Evolutionary conservation across 2,888 invertebrate species (phyloP), one percentile per base, ranked within the genome.

Genomic region (Rotaria magnacalcarata): DNA sequence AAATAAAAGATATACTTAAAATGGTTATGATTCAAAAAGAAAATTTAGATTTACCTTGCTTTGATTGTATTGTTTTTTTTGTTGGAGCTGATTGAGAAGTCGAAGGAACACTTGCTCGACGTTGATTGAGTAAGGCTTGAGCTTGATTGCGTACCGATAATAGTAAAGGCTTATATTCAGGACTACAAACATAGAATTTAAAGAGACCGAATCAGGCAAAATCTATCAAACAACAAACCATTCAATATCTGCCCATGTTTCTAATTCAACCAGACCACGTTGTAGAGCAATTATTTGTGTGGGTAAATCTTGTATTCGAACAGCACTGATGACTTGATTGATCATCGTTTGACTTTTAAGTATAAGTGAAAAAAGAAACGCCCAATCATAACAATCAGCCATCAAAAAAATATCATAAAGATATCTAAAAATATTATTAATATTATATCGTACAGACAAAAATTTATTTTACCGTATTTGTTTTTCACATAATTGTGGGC

Each of bases 301-400:
- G 1, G 75, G n/a, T 41, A 86, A 43, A n/a, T 86, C 85, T 6
- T 47, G 24, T 34, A 41, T 27, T 80, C 85, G 85, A 21, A 86
- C 24, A 19, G 80, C 24, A 47, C 47, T 56, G 19, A 86, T 54
- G 8, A 86, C 80, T 60, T 86, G 85, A 27, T 43, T 85, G 0
- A 86, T 75, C 47, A 85, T 54, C 7, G 85, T 34, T 47, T 85
- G 80, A 27, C 84, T 75, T 56, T 85, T 85, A 21, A 85, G 50
- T 10, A 86, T 60, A 24, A 86, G 34, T 7, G 85, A 75, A 6
- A 86, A 54, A 1, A 86, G 24, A 75, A 86, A 75, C n/a, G 85
- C 80, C 86, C 86, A 86, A 47, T 86, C 86, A 58, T 75, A 85
- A 60, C 85, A 86, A 27, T 67, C 85, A 5, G 85, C 27, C 74